A percentile compares a stretch with the other conserved stretches of the same genome.
phyloP scores from a whole-genome alignment of 92 coral and sea anemone species.

The Metridium senile region DNA sequence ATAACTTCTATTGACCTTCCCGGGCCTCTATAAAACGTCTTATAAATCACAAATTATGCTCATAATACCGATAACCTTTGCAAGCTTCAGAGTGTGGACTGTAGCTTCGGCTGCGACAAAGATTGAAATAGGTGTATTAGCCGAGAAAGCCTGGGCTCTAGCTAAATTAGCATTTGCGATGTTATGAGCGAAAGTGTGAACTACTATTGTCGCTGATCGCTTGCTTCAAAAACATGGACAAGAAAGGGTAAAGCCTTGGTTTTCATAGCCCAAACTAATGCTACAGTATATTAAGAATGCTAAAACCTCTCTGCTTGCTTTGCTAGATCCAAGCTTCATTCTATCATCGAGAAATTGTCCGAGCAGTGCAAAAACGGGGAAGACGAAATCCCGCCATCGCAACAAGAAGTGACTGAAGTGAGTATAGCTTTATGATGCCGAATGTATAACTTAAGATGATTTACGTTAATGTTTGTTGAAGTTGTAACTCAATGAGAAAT shows the following conservation, averaged over 20 bases:
- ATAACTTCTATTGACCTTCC: too few species aligned
- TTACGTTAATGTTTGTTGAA: neutral
- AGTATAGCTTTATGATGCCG: neutral
- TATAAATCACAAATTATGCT: too few species aligned
- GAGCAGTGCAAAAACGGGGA: constrained; percentile 61
- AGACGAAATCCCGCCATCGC: neutral
- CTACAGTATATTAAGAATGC: neutral
- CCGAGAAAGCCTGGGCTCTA: too few species aligned
- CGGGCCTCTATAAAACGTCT: too few species aligned
- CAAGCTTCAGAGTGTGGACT: too few species aligned
- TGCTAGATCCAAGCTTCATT: constrained; percentile 69
- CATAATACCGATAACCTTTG: too few species aligned
- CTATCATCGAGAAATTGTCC: constrained; percentile 82
- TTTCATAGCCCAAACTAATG: neutral
- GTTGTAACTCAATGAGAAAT: neutral
- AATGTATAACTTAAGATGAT: too few species aligned
- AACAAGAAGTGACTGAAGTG: neutral
- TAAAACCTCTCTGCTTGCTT: neutral
- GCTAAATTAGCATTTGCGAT: too few species aligned
- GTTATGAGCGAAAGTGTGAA: too few species aligned
- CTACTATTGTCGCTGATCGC: too few species aligned
- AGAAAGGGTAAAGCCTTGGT: neutral
- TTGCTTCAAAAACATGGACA: neutral
- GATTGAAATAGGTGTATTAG: too few species aligned
- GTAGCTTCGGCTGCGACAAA: too few species aligned